Evolutionary conservation across 2,888 invertebrate genomes (phyloP).

Genomic region (Drosophila seclusa): DNA sequence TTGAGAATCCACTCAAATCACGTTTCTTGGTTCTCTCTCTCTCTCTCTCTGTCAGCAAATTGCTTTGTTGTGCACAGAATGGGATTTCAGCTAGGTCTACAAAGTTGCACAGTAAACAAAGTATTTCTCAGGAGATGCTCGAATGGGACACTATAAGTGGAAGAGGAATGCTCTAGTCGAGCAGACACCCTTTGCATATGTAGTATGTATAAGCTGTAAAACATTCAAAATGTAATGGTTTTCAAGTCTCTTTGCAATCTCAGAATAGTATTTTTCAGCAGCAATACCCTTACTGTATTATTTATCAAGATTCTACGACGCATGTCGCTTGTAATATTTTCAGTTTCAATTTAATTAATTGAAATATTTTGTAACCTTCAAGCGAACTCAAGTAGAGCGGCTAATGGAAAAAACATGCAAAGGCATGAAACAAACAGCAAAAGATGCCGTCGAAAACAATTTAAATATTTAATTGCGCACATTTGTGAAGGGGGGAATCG

Average conservation of each 20-base stretch:
- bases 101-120: conserved; percentile 4
- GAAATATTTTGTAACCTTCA: conserved; percentile 45
- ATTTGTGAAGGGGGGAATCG: conserved; percentile 17
- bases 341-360: conserved; percentile 36
- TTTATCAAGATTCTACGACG: background rate
- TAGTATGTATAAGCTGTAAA: background rate
- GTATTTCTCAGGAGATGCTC: background rate
- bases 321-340: conserved; percentile 16
- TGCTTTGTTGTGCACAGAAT: conserved; percentile 1
- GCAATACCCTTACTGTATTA: background rate
- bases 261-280: background rate
- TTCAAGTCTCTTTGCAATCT: conserved; percentile 10
- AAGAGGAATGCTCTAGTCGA: background rate
- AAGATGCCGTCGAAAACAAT: conserved; percentile 46
- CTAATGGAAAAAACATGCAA: conserved; percentile 40
- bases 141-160: background rate
- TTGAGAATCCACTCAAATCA: conserved; percentile 23
- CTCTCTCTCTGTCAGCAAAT: conserved; percentile 10
- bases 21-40: conserved; percentile 1
- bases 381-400: conserved; percentile 18
- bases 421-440: conserved; percentile 23
- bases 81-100: conserved; percentile 9
- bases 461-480: conserved; percentile 61
- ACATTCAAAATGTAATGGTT: background rate
- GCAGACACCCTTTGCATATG: background rate